Evolutionary conservation across 2,888 invertebrate genomes (phyloP).

Genomic region (Bhutanitis thaidina): DNA sequence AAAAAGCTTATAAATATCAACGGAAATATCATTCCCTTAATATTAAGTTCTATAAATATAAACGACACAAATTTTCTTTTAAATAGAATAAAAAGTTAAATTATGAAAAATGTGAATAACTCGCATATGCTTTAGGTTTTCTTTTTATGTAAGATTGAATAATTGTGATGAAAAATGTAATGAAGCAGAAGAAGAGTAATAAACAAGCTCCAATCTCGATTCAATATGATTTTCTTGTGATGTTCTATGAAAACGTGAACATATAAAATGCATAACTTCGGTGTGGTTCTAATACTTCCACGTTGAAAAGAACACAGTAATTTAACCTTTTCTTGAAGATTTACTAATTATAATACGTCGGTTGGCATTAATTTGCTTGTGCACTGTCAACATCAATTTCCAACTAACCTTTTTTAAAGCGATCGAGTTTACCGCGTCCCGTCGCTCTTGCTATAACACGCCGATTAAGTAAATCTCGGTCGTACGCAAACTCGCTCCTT

Average conservation of each 20-base stretch:
- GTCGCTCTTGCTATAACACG: slow-evolving; percentile 43
- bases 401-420: slow-evolving; percentile 54
- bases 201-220: too few species aligned
- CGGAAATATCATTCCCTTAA: slow-evolving; percentile 9
- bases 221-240: too few species aligned
- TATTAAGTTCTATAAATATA: neutral
- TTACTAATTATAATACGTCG: too few species aligned
- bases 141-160: too few species aligned
- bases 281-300: too few species aligned
- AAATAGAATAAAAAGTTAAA: neutral
- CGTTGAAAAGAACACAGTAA: too few species aligned
- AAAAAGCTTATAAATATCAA: slow-evolving; percentile 19
- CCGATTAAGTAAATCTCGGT: slow-evolving; percentile 36
- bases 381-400: slow-evolving; percentile 42
- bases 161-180: too few species aligned
- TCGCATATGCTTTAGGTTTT: too few species aligned
- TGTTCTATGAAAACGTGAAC: too few species aligned
- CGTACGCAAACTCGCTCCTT: slow-evolving; percentile 26
- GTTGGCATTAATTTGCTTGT: slow-evolving; percentile 28
- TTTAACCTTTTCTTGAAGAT: neutral
- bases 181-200: too few species aligned
- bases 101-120: neutral
- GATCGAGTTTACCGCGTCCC: slow-evolving; percentile 43
- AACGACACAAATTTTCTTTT: neutral
- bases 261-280: too few species aligned